A percentile compares a stretch with the other conserved stretches of the same genome.
phyloP scores from a whole-genome alignment of 2,113 vertebrate genomes.

The Halichoeres trimaculatus region DNA sequence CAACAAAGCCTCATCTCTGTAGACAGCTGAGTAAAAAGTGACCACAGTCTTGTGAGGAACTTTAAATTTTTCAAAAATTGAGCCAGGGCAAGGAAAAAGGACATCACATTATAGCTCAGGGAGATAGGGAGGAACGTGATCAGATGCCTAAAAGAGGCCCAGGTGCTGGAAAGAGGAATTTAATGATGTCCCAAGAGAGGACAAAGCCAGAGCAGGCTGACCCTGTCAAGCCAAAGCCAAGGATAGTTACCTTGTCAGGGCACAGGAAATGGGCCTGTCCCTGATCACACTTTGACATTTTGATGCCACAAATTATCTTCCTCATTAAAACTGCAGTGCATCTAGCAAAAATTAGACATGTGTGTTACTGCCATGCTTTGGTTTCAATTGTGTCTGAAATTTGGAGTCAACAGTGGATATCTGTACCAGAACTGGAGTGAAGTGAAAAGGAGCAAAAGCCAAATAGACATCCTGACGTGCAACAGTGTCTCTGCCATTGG shows the following conservation, averaged over 20 bases:
- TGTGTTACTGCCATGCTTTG: neutral
- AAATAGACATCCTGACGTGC: constrained; percentile 29
- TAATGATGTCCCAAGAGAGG: constrained; percentile 79
- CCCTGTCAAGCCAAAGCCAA: constrained; percentile 71
- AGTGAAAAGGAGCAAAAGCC: neutral
- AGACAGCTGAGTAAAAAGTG: constrained; percentile 48
- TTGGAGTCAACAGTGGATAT: constrained; percentile 5
- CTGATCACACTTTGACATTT: constrained; percentile 58
- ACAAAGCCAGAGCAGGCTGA: constrained; percentile 68
- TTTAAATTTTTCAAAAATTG: constrained; percentile 58
- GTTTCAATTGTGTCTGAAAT: neutral
- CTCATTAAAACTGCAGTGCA: constrained; percentile 43
- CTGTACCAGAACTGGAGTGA: neutral
- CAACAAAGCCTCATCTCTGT: constrained; percentile 37
- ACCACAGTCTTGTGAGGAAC: constrained; percentile 49
- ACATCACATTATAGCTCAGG: constrained; percentile 61
- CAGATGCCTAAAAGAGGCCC: constrained; percentile 63
- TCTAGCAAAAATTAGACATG: constrained; percentile 1
- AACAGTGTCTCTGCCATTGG: constrained; percentile 50
- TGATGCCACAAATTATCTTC: constrained; percentile 46
- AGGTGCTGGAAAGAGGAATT: constrained; percentile 75
- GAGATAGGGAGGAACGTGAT: constrained; percentile 67
- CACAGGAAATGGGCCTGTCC: constrained; percentile 58
- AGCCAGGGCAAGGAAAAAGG: constrained; percentile 61
- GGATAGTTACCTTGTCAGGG: constrained; percentile 64